phyloP scores from a whole-genome alignment of 2,888 invertebrate genomes.

The Archips crataeganus region DNA sequence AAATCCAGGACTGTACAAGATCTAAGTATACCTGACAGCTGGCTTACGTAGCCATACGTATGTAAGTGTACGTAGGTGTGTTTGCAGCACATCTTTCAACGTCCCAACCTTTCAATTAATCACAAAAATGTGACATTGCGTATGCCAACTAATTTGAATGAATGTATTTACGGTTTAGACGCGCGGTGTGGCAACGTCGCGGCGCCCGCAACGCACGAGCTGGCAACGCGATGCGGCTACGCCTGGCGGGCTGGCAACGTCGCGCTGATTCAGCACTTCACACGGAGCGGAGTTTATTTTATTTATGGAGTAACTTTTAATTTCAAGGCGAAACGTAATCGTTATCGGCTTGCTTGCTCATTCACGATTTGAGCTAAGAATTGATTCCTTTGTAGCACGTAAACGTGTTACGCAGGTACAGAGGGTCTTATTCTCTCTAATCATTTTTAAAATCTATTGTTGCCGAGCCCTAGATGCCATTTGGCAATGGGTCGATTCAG shows the following conservation, averaged over 20 bases:
- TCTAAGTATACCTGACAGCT: background rate
- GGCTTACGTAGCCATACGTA: background rate
- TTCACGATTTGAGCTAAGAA: slow-evolving; percentile 35
- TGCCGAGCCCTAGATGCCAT: background rate
- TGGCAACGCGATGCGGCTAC: slow-evolving; percentile 66
- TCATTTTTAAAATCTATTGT: background rate
- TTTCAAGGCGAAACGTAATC: slow-evolving; percentile 42
- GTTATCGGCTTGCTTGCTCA: slow-evolving; percentile 38
- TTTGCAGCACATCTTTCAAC: slow-evolving; percentile 39
- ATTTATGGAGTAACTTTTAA: slow-evolving; percentile 43
- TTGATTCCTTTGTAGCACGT: slow-evolving; percentile 11
- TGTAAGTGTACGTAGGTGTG: slow-evolving; percentile 19
- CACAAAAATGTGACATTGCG: slow-evolving; percentile 43
- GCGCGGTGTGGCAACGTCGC: slow-evolving; percentile 73
- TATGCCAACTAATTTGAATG: slow-evolving; percentile 70
- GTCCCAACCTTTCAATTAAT: slow-evolving; percentile 41
- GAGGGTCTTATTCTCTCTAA: background rate
- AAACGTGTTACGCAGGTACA: background rate
- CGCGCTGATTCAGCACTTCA: slow-evolving; percentile 80
- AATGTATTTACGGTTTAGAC: slow-evolving; percentile 75
- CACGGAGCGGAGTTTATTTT: slow-evolving; percentile 54
- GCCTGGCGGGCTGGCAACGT: slow-evolving; percentile 65
- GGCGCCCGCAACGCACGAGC: slow-evolving; percentile 44
- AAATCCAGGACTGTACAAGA: background rate
- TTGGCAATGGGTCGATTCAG: background rate